Base-by-base conservation (phyloP, 2,888 invertebrate genomes). In the Adineta ricciae region DNA sequence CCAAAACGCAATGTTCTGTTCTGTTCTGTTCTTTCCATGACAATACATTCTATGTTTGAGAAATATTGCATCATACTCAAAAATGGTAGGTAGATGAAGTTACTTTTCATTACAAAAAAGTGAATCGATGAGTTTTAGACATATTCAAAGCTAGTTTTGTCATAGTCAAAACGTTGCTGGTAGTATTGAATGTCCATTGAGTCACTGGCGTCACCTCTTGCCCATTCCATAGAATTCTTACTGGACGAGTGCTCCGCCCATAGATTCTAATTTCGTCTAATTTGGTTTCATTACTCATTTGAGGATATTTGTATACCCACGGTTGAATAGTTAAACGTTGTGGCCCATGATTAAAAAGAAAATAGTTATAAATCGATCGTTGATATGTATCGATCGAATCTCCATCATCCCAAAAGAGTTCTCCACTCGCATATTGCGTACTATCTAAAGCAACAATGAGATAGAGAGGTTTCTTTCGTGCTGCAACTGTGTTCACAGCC, bases 401-500 rank as follows among this genome's bases (percentile, higher is more conserved):
- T 54, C 85, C 85, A 73, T 85, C 85, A 19, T 85, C 85, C 85
- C 85, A 85, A 50, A 64, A 85, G 9, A 85, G 36, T 5, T 54
- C 54, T 50, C 95, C 95, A 1, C 86, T 87, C 0, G 94, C 94
- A 36, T 88, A 88, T 24, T 91, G 91, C 2, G 88, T 88, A 1
- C 90, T 88, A 88, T 93, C 92, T 0, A 93, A 91, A 0, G 93
- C 93, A 0, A 93, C 93, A 16, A 94, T 88, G 38, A 95, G 90
- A 88, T 93, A 93, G 86, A 95, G 91, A 78, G 93, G 92, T 49
- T 93, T 93, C 87, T 92, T 91, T 86, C 94, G 92, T 73, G 91
- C 90, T 49, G 38, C 24, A n/a, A 32, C 83, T 14, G 85, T 85
- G 49, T 83, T 85, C 27, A 78, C n/a, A 32, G 73, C 84, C 14